Evolutionary conservation across 2,797 vertebrate genomes (phyloP), one percentile per base, ranked within the genome.

Genomic region (Amniataba percoides): DNA sequence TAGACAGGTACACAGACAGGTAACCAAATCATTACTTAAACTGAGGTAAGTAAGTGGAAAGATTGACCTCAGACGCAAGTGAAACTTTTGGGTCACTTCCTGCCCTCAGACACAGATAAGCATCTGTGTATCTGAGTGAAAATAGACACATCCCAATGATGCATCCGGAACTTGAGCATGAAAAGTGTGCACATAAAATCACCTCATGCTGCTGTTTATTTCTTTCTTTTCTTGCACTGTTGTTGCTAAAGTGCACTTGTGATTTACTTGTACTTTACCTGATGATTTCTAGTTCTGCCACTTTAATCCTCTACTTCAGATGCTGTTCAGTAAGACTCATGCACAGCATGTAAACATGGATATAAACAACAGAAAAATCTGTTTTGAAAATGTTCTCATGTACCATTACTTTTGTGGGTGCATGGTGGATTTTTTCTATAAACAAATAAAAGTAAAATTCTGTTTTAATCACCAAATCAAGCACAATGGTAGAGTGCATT

Each of bases 41-140:
- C 4, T 10, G 8, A 64, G 2, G 23, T 4, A 46, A 11, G 25
- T 36, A 27, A 63, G 27, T 75, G 53, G 53, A 80, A 65, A 58
- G 2, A 65, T 9, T 85, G 74, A 74, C 81, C 76, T 80, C 69
- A 80, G 48, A 74, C 14, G 64, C 55, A 15, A 4, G 51, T 18
- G 7, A 79, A 1, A 63, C 27, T 88, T 89, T 51, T 87, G 65
- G 88, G 89, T 88, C 78, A 87, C 69, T 90, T 93, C 89, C 92
- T 90, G 86, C 76, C 49, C 59, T 53, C 25, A 76, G 42, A 80
- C 11, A 10, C 13, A 73, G 75, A 88, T 73, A 84, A 77, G 61
- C 72, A 84, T 86, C 79, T 61, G 16, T 58, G 42, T n/a, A 45
- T 45, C 46, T 27, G 2, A 43, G 48, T 34, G 40, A 61, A 74